These are phyloP conservation scores for Phoxinus dragarum DNA, from an alignment of 2,797 vertebrate species.

Conservation along the genomic window DNA sequence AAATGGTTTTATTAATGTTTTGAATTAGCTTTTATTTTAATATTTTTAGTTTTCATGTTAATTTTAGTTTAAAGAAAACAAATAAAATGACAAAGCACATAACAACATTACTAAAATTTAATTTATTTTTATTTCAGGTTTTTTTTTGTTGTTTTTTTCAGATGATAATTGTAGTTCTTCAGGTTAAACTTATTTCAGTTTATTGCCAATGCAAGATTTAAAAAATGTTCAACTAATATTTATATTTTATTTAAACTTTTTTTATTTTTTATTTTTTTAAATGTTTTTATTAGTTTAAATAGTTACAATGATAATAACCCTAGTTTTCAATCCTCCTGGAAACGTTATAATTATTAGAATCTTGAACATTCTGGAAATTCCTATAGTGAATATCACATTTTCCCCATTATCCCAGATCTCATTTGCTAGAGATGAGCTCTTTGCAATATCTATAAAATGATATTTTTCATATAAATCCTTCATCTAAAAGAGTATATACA, in stretches of 20 bases:
- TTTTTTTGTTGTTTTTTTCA: too few relatives aligned
- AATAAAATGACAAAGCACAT: too few relatives aligned
- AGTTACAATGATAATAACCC: too few relatives aligned
- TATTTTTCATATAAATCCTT: background rate
- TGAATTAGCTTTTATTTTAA: too few relatives aligned
- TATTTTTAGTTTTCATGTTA: too few relatives aligned
- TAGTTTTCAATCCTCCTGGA: background rate
- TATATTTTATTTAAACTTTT: background rate
- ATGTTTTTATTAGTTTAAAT: too few relatives aligned
- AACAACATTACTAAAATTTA: too few relatives aligned
- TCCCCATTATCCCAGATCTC: background rate
- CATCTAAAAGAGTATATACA: background rate
- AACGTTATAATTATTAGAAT: too few relatives aligned
- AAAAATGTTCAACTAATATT: background rate
- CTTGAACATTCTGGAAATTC: background rate
- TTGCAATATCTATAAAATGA: background rate
- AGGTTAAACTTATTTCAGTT: background rate
- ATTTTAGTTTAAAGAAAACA: too few relatives aligned
- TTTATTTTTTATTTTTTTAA: background rate
- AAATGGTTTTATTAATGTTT: too few relatives aligned
- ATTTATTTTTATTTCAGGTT: too few relatives aligned
- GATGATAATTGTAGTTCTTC: too few relatives aligned
- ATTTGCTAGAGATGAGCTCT: background rate
- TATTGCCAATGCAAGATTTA: background rate
- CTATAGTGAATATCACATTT: background rate